These are phyloP conservation scores for Buceros bicornis DNA, from an alignment of 2,797 vertebrate species.

Conservation along the genomic window DNA sequence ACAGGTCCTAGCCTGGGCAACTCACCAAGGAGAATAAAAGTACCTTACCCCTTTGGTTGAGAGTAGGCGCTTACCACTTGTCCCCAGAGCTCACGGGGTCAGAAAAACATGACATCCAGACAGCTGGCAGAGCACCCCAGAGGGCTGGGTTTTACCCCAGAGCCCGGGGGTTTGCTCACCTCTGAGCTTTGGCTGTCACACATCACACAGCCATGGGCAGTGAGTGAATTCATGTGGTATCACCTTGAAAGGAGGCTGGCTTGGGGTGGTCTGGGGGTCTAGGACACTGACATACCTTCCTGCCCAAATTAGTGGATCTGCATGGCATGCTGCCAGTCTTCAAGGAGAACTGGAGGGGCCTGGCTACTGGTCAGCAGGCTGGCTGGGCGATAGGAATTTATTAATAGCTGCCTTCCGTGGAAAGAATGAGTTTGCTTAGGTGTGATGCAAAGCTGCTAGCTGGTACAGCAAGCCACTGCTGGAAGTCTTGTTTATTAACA, in stretches of 20 bases:
- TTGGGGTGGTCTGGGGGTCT: neutral
- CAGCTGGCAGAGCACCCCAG: neutral
- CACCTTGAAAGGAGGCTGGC: neutral
- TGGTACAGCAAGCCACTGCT: neutral
- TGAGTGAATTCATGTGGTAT: neutral
- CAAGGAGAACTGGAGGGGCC: neutral
- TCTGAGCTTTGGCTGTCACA: neutral
- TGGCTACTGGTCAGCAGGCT: slow-evolving; percentile 4
- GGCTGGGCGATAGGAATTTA: neutral
- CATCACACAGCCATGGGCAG: neutral
- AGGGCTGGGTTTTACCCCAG: neutral
- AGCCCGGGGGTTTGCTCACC: neutral
- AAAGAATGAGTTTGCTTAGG: slow-evolving; percentile 28
- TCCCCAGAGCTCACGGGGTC: neutral
- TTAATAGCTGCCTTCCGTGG: slow-evolving; percentile 38
- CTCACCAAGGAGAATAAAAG: neutral
- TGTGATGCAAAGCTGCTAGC: neutral
- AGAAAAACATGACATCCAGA: neutral
- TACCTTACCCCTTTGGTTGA: neutral
- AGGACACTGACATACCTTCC: neutral
- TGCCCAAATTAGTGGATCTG: neutral
- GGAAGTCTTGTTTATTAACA: neutral
- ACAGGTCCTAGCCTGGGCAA: neutral
- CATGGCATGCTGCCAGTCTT: neutral
- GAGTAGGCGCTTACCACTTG: accelerated